Conservation (phyloP, 2,797 vertebrate genomes). For the Malurus leucopterus region DNA sequence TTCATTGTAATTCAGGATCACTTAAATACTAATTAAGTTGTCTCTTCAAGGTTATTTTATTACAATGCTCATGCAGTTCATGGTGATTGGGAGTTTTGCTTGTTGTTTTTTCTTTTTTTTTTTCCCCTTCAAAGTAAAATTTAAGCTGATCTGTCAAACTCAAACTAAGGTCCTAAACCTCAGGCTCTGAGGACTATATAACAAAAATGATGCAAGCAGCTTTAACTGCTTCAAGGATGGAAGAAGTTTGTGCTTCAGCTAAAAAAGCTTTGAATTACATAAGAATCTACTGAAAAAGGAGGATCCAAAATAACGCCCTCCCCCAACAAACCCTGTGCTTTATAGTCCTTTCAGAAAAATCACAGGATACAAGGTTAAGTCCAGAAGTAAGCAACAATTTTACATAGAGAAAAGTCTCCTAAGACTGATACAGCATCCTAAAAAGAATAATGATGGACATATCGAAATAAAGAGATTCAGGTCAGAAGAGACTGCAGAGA, state of each 20-base stretch:
- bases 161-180: slow-evolving; percentile 28
- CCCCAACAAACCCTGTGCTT: background rate
- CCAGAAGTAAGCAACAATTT: background rate
- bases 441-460: background rate
- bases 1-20: slow-evolving; percentile 61
- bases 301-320: background rate
- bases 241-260: background rate
- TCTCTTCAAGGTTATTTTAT: slow-evolving; percentile 64
- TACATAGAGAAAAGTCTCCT: background rate
- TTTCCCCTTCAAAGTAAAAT: slow-evolving; percentile 28
- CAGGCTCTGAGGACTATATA: background rate
- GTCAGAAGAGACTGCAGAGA: background rate
- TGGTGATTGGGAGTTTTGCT: background rate
- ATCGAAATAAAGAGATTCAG: background rate
- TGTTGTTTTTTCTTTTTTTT: background rate
- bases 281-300: background rate
- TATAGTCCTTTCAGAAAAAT: background rate
- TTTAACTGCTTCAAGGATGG: slow-evolving; percentile 2
- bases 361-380: background rate
- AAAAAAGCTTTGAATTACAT: background rate
- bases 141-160: slow-evolving; percentile 40
- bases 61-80: background rate
- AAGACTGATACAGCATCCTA: background rate
- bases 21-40: slow-evolving; percentile 69
- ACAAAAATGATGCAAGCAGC: background rate